Conservation (phyloP, 2,113 vertebrate genomes). For the Riparia riparia region DNA sequence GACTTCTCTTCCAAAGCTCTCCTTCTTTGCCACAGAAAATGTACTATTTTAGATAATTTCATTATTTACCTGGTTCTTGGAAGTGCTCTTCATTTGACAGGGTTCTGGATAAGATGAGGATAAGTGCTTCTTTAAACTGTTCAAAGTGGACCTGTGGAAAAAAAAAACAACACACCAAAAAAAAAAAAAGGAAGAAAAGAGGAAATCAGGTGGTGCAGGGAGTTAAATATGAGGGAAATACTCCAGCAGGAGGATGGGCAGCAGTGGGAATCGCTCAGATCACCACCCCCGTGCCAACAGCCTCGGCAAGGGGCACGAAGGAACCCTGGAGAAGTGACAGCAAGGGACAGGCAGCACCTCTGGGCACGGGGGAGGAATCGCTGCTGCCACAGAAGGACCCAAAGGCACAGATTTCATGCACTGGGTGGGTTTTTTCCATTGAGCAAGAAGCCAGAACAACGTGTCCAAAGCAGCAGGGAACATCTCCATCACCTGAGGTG, state of each 20-base stretch:
- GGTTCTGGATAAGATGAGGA: constrained; percentile 86
- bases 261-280: background rate
- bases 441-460: accelerated
- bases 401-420: background rate
- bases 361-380: accelerated
- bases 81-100: constrained; percentile 78
- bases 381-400: accelerated
- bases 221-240: background rate
- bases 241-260: background rate
- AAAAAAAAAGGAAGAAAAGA: background rate
- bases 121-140: constrained; percentile 94
- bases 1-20: no score
- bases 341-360: background rate
- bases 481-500: background rate
- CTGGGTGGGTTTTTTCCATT: background rate
- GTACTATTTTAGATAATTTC: accelerated
- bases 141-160: constrained; percentile 89
- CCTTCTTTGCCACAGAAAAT: background rate
- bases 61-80: constrained; percentile 82
- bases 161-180: background rate
- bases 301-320: accelerated
- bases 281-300: no score
- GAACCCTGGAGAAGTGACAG: background rate
- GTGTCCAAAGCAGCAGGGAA: accelerated
- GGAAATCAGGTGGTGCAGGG: background rate